A percentile compares a stretch with the other conserved stretches of the same genome.
These are phyloP conservation scores for Puma concolor DNA, from an alignment of 2,113 vertebrate genomes.

Conservation along the genomic window DNA sequence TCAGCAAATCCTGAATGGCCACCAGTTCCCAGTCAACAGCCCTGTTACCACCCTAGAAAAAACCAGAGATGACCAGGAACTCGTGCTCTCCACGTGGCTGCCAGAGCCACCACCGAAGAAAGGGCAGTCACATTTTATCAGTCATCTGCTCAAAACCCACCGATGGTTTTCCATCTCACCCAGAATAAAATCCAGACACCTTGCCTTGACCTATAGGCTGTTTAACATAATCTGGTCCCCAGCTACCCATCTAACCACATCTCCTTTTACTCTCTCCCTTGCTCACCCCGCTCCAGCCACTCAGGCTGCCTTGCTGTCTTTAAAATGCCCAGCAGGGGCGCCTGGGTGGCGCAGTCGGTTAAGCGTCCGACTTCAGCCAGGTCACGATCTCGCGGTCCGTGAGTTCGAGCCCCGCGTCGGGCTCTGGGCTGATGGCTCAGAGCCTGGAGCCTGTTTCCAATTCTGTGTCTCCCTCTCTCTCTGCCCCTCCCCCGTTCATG, in stretches of 20 bases:
- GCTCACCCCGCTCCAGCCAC: not conserved
- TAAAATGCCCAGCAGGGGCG: not conserved
- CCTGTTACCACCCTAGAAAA: not conserved
- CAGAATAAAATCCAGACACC: not conserved
- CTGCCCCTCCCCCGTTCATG: no score
- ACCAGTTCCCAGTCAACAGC: not conserved
- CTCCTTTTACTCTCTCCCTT: not conserved
- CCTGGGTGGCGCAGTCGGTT: no score
- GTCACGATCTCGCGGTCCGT: no score
- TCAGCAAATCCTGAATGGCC: not conserved
- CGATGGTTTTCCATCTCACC: not conserved
- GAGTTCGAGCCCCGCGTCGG: no score
- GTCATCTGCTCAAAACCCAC: not conserved
- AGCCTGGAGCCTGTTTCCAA: no score
- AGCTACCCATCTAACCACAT: not conserved
- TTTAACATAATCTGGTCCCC: not conserved
- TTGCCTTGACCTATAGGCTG: not conserved
- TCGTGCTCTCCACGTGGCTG: not conserved
- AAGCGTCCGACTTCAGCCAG: no score
- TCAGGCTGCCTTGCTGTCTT: not conserved
- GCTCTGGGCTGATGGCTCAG: no score
- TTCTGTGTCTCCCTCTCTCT: no score
- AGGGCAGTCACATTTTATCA: not conserved
- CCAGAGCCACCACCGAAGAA: not conserved
- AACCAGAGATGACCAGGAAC: not conserved